These are phyloP conservation scores for Phenganax marumi DNA, from an alignment of 92 coral and sea anemone genomes.

Conservation along the genomic window DNA sequence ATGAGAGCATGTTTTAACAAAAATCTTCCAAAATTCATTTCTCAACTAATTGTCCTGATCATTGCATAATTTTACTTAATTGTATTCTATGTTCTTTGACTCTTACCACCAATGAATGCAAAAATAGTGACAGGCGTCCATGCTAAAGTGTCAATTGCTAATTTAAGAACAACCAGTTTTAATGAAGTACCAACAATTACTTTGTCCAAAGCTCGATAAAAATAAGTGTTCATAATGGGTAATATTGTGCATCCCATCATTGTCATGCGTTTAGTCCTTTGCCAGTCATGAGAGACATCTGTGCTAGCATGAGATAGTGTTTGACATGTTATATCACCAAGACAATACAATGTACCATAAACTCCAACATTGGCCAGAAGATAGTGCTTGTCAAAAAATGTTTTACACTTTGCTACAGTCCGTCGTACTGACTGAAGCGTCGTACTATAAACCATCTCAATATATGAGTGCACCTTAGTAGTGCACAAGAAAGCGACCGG, in stretches of 20 bases:
- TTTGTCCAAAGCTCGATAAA: conserved; percentile 21
- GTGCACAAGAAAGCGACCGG: not conserved
- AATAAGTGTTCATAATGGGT: conserved; percentile 39
- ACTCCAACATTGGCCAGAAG: conserved; percentile 31
- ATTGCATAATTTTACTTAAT: no score
- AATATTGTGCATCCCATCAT: conserved; percentile 25
- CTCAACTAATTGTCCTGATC: no score
- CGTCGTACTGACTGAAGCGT: conserved; percentile 6
- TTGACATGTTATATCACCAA: conserved; percentile 43
- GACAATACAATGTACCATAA: conserved; percentile 38
- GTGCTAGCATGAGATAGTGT: conserved; percentile 36
- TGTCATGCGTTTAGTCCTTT: conserved; percentile 42
- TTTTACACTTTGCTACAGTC: conserved; percentile 19
- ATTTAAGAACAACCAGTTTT: conserved; percentile 3
- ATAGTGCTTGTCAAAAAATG: conserved; percentile 42
- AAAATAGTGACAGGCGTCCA: conserved; percentile 28
- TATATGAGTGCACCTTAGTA: not conserved
- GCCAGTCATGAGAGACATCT: conserved; percentile 27
- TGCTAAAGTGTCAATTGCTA: conserved; percentile 24
- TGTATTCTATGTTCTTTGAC: no score
- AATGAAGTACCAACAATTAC: conserved; percentile 14
- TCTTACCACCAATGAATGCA: not conserved
- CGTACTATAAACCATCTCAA: not conserved
- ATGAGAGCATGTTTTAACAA: no score
- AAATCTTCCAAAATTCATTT: no score